Evolutionary conservation across 2,797 vertebrate species (phyloP).

Genomic region (Parauchenoglanis punctatus): DNA sequence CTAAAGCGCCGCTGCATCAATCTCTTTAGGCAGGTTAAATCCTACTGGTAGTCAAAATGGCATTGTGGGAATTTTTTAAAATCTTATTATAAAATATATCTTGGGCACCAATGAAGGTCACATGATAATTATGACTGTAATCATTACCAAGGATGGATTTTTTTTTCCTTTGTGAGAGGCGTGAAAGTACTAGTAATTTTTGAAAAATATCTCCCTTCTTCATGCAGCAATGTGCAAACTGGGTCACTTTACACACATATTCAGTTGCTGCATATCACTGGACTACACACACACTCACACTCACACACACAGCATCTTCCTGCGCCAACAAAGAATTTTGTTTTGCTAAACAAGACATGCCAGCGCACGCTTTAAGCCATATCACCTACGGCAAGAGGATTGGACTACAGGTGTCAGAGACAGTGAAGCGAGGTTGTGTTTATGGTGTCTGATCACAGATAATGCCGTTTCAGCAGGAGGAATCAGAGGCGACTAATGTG

Average conservation of each 20-base stretch:
- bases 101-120: background rate
- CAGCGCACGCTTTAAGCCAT: constrained; percentile 25
- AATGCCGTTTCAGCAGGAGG: background rate
- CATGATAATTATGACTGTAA: background rate
- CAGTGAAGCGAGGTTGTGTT: constrained; percentile 3
- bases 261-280: constrained; percentile 8
- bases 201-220: background rate
- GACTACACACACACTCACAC: constrained; percentile 1
- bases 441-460: background rate
- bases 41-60: background rate
- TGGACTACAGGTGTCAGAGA: constrained; percentile 14
- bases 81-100: background rate
- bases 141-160: background rate
- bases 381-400: constrained; percentile 14
- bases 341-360: constrained; percentile 49
- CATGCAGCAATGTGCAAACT: background rate
- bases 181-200: constrained; percentile 1
- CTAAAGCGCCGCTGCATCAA: too few species aligned
- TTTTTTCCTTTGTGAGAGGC: background rate
- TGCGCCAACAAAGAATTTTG: constrained; percentile 36
- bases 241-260: constrained; percentile 7
- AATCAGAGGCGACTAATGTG: background rate
- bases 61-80: background rate
- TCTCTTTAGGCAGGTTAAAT: background rate
- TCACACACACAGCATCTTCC: background rate